phyloP scores from a whole-genome alignment of 2,888 invertebrate genomes.

The Ennomos erosarius region DNA sequence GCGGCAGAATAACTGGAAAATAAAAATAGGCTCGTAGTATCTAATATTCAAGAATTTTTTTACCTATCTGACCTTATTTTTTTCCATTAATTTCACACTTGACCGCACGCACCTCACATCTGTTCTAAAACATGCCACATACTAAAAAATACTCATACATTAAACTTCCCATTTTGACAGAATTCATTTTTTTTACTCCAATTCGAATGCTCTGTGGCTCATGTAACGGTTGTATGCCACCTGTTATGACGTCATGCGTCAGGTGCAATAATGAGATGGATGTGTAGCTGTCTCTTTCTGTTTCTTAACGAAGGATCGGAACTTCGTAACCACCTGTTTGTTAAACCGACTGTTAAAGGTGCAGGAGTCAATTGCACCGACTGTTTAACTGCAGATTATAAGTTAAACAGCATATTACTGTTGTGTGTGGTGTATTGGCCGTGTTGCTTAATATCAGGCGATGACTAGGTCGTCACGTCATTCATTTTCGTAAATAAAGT shows the following conservation, averaged over 20 bases:
- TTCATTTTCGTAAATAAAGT: too few species aligned
- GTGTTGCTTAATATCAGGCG: too few species aligned
- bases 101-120: constrained; percentile 62
- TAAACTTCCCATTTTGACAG: not conserved
- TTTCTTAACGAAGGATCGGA: constrained; percentile 26
- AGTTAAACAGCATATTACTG: too few species aligned
- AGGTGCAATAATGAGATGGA: constrained; percentile 50
- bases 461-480: too few species aligned
- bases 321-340: constrained; percentile 26
- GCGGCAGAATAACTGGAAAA: too few species aligned
- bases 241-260: constrained; percentile 62
- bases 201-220: constrained; percentile 45
- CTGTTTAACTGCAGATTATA: too few species aligned
- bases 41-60: not conserved
- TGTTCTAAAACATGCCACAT: constrained; percentile 40
- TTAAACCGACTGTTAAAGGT: not conserved
- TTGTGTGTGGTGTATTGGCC: too few species aligned
- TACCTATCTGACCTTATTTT: constrained; percentile 10
- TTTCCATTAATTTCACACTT: constrained; percentile 46
- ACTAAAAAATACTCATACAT: constrained; percentile 2
- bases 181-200: constrained; percentile 9
- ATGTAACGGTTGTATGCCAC: constrained; percentile 57
- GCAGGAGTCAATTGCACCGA: too few species aligned
- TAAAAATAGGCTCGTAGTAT: too few species aligned
- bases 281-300: constrained; percentile 39